phyloP scores from a whole-genome alignment of 2,797 vertebrate species.

The Odontamblyopus lacepedii region DNA sequence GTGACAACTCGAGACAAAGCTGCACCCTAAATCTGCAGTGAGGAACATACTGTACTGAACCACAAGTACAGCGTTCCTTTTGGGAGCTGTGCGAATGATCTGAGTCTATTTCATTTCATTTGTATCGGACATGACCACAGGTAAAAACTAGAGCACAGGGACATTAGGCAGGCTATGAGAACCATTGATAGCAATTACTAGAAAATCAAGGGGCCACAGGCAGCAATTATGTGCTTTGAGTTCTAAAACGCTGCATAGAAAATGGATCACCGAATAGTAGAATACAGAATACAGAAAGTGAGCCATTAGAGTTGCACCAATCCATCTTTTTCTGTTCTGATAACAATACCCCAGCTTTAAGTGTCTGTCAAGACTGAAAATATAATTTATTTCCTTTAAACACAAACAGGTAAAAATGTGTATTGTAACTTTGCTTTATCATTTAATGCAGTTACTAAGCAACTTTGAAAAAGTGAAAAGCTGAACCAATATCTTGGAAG shows the following conservation, averaged over 20 bases:
- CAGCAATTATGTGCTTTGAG: conserved; percentile 69
- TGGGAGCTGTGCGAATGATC: conserved; percentile 18
- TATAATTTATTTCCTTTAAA: too few species aligned
- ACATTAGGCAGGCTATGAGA: conserved; percentile 54
- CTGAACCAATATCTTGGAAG: too few species aligned
- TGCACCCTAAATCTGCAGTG: conserved; percentile 8
- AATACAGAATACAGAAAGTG: conserved; percentile 20
- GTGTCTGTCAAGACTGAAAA: too few species aligned
- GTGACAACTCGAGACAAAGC: background rate
- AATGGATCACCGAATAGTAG: conserved; percentile 36
- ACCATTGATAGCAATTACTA: conserved; percentile 71
- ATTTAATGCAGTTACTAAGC: too few species aligned
- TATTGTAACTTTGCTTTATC: too few species aligned
- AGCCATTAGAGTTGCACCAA: background rate
- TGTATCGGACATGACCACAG: conserved; percentile 60
- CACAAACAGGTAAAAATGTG: too few species aligned
- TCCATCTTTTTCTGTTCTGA: too few species aligned
- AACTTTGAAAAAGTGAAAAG: too few species aligned
- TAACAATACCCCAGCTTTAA: too few species aligned
- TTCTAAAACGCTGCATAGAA: conserved; percentile 59
- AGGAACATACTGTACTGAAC: conserved; percentile 12
- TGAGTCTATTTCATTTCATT: conserved; percentile 47
- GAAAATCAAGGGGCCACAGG: conserved; percentile 65
- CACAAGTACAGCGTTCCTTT: conserved; percentile 21
- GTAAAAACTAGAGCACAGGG: conserved; percentile 44